phyloP scores from a whole-genome alignment of 2,888 invertebrate species.

The Dimorphilus gyrociliatus region DNA sequence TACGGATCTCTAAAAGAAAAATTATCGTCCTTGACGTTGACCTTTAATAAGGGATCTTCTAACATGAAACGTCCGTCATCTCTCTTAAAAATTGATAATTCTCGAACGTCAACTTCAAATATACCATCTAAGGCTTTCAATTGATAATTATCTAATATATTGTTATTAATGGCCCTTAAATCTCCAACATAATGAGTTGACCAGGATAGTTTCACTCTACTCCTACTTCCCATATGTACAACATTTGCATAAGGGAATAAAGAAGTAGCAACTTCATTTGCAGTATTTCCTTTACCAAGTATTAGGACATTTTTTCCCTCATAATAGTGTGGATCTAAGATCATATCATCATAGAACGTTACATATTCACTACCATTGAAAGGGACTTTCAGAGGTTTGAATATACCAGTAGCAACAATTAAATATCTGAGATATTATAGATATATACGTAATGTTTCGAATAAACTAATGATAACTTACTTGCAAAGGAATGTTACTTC shows the following conservation, averaged over 20 bases:
- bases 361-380: conserved; percentile 29
- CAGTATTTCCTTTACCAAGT: conserved; percentile 33
- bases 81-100: background rate
- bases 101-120: conserved; percentile 11
- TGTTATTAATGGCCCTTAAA: conserved; percentile 27
- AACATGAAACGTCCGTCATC: no score
- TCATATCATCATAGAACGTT: conserved; percentile 32
- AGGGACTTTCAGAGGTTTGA: conserved; percentile 25
- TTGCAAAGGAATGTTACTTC: no score
- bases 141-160: conserved; percentile 23
- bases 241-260: conserved; percentile 29
- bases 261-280: conserved; percentile 29
- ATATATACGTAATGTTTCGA: conserved; percentile 1
- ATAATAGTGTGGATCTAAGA: conserved; percentile 30
- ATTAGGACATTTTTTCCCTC: conserved; percentile 39
- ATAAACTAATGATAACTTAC: no score
- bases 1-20: no score
- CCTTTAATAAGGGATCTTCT: no score
- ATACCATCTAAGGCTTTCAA: conserved; percentile 24
- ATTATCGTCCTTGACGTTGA: no score
- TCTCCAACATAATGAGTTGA: conserved; percentile 35
- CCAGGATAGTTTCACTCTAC: conserved; percentile 30
- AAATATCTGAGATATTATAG: conserved; percentile 23
- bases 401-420: conserved; percentile 36
- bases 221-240: conserved; percentile 28